A percentile compares a stretch with the other conserved stretches of the same genome.
These are phyloP conservation scores for Dendrocincla fuliginosa DNA, from an alignment of 2,797 vertebrate genomes.

Conservation along the genomic window DNA sequence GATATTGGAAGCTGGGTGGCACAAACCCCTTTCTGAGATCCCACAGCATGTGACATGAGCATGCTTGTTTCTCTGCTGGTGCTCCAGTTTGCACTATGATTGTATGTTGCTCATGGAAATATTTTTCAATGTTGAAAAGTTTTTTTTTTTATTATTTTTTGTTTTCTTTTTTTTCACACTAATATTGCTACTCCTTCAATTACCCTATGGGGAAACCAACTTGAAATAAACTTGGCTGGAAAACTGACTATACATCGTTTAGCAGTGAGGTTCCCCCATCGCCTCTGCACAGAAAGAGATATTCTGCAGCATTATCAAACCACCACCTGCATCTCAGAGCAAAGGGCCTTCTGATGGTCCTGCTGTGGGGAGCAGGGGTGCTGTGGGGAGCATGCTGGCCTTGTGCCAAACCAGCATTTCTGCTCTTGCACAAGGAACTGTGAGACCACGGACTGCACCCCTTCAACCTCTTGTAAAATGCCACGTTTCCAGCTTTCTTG, in stretches of 20 bases:
- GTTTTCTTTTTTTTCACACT: neutral
- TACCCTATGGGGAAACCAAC: neutral
- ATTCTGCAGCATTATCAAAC: neutral
- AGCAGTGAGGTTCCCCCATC: neutral
- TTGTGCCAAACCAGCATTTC: neutral
- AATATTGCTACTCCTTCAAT: neutral
- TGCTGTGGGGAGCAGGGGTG: neutral
- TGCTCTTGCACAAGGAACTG: neutral
- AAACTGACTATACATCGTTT: neutral
- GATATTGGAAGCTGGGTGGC: neutral
- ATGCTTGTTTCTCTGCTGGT: neutral
- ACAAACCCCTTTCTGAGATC: neutral
- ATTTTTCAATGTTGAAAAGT: neutral
- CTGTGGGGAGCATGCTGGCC: neutral
- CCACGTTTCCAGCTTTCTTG: neutral
- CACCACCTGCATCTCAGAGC: neutral
- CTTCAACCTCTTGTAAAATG: neutral
- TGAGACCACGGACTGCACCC: neutral
- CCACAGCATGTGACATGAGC: rapidly evolving
- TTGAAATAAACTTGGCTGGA: neutral
- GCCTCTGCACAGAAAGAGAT: neutral
- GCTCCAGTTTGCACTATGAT: neutral
- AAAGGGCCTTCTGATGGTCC: neutral
- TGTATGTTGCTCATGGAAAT: neutral
- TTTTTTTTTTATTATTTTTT: neutral